phyloP scores from a whole-genome alignment of 2,797 vertebrate genomes.

The Sebastes kiyomatsui region DNA sequence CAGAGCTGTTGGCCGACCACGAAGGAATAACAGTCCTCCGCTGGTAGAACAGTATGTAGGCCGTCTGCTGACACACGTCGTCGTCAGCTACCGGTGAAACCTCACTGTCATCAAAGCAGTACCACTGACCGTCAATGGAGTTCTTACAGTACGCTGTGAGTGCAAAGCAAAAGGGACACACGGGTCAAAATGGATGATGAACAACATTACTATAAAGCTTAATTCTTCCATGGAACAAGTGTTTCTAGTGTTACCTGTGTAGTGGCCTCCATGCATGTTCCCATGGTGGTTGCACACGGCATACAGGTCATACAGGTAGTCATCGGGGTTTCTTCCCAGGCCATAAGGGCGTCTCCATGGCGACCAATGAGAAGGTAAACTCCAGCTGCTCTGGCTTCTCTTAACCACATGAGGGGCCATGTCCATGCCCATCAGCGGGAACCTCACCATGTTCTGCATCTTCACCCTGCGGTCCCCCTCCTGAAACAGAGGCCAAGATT shows the following conservation, averaged over 20 bases:
- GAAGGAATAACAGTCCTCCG: conserved; percentile 94
- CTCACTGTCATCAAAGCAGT: conserved; percentile 98
- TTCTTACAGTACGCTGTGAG: conserved; percentile 95
- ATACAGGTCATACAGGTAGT: conserved; percentile 97
- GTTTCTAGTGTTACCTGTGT: conserved; percentile 86
- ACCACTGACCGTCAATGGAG: conserved; percentile 97
- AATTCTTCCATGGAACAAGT: not conserved
- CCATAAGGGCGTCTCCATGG: conserved; percentile 97
- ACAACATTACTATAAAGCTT: not conserved
- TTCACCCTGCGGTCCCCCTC: conserved; percentile 95
- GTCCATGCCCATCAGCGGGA: conserved; percentile 94
- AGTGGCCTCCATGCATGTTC: conserved; percentile 98
- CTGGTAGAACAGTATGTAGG: conserved; percentile 98
- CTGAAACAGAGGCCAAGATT: conserved; percentile 65
- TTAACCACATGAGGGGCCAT: conserved; percentile 99
- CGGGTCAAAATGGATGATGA: not conserved
- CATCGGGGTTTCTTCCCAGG: conserved; percentile 94
- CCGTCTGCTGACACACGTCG: conserved; percentile 93
- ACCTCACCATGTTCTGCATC: conserved; percentile 96
- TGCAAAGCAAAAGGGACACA: not conserved
- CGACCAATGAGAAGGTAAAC: conserved; percentile 97
- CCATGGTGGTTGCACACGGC: conserved; percentile 99
- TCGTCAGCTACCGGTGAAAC: conserved; percentile 93
- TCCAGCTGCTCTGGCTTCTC: conserved; percentile 99
- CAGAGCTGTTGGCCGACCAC: conserved; percentile 98